A percentile compares a stretch with the other conserved stretches of the same genome.
phyloP scores from a whole-genome alignment of 2,113 vertebrate species.

The Panthera uncia region DNA sequence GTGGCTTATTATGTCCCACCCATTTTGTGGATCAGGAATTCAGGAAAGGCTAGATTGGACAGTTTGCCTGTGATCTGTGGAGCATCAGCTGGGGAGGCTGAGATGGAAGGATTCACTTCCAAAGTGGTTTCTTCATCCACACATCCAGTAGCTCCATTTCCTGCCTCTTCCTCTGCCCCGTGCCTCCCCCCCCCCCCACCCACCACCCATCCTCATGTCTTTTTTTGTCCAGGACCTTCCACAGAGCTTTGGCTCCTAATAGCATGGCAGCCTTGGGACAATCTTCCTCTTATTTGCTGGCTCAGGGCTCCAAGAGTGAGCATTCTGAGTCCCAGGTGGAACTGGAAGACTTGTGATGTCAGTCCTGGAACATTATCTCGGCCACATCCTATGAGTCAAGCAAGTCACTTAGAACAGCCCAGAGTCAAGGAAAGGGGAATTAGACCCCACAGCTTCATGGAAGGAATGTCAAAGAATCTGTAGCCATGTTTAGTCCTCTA shows the following conservation, averaged over 20 bases:
- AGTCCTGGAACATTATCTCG: not conserved
- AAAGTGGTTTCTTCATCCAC: not conserved
- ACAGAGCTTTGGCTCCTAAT: not conserved
- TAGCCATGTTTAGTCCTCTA: not conserved
- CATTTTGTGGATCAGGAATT: not conserved
- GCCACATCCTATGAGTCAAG: not conserved
- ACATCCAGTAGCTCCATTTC: not conserved
- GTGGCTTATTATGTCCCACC: not conserved
- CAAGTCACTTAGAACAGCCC: not conserved
- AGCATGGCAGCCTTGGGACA: not conserved
- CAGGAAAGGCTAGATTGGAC: not conserved
- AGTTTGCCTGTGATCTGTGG: not conserved
- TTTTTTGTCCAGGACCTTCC: not conserved
- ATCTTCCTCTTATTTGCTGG: not conserved
- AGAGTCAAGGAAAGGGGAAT: not conserved
- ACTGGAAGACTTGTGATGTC: not conserved
- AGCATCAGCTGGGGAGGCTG: not conserved
- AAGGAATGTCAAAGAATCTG: not conserved
- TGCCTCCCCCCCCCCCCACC: accelerated
- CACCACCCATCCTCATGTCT: not conserved
- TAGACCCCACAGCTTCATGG: not conserved
- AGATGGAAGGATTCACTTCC: not conserved
- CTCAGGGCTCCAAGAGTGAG: not conserved
- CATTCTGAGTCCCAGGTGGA: not conserved
- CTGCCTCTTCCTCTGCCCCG: not conserved